Conservation (phyloP, 2,113 vertebrate species). For the Prochilodus magdalenae region DNA sequence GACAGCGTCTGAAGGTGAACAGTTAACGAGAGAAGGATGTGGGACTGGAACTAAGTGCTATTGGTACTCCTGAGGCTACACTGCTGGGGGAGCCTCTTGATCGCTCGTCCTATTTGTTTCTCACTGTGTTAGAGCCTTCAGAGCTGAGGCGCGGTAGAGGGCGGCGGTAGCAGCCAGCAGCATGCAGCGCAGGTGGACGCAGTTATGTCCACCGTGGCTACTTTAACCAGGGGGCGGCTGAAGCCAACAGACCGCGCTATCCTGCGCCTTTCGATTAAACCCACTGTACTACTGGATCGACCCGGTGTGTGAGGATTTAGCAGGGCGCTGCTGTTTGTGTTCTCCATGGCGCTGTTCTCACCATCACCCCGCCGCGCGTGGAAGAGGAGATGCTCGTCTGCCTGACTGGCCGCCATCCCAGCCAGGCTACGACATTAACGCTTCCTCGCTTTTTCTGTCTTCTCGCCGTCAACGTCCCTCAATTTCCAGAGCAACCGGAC, state of each 20-base stretch:
- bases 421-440: conserved; percentile 31
- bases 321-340: neutral
- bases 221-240: neutral
- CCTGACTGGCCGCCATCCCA: conserved; percentile 23
- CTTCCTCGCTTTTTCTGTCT: conserved; percentile 20
- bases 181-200: conserved; percentile 42
- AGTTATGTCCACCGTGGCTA: conserved; percentile 35
- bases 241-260: neutral
- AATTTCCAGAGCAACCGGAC: conserved; percentile 50
- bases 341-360: conserved; percentile 29
- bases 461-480: conserved; percentile 18
- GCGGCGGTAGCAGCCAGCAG: too few species aligned
- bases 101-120: neutral
- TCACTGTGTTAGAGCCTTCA: neutral
- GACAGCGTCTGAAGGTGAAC: neutral
- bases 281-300: neutral
- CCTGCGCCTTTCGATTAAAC: neutral
- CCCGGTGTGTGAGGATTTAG: conserved; percentile 15
- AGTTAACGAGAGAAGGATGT: neutral
- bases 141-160: too few species aligned
- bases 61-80: neutral
- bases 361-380: conserved; percentile 18
- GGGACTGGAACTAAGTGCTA: neutral
- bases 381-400: conserved; percentile 27
- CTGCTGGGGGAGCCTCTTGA: neutral